A percentile compares a stretch with the other conserved stretches of the same genome.
Evolutionary conservation across 2,113 vertebrate genomes (phyloP).

Genomic region (Pongo pygmaeus): DNA sequence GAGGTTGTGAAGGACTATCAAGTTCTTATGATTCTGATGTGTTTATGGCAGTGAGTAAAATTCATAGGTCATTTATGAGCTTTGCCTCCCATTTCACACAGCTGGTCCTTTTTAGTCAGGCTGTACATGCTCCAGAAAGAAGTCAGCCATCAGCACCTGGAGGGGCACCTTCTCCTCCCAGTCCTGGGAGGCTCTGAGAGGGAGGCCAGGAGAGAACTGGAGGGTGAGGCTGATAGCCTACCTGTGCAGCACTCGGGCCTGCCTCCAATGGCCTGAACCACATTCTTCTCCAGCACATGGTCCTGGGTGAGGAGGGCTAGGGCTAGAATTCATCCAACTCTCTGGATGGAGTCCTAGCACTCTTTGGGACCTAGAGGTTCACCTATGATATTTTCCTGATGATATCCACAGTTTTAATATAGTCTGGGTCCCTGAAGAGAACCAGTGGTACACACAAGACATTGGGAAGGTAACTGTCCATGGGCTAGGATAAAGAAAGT

Average conservation of each 20-base stretch:
- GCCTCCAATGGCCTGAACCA: not conserved
- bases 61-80: not conserved
- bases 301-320: not conserved
- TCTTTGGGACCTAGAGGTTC: not conserved
- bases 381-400: not conserved
- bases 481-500: not conserved
- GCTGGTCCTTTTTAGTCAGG: not conserved
- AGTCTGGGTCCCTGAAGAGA: not conserved
- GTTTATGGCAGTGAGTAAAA: constrained; percentile 48
- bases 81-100: not conserved
- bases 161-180: not conserved
- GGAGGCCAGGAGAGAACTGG: not conserved
- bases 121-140: not conserved
- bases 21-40: constrained; percentile 42
- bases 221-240: not conserved
- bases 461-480: not conserved
- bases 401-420: not conserved
- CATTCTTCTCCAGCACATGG: not conserved
- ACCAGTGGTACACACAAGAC: not conserved
- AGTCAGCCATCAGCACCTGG: not conserved
- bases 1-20: not conserved
- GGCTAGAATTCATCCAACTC: not conserved
- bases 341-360: not conserved
- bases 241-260: not conserved
- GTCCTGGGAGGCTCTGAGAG: not conserved